Evolutionary conservation across 2,113 vertebrate species (phyloP).

Genomic region (Indicator indicator): DNA sequence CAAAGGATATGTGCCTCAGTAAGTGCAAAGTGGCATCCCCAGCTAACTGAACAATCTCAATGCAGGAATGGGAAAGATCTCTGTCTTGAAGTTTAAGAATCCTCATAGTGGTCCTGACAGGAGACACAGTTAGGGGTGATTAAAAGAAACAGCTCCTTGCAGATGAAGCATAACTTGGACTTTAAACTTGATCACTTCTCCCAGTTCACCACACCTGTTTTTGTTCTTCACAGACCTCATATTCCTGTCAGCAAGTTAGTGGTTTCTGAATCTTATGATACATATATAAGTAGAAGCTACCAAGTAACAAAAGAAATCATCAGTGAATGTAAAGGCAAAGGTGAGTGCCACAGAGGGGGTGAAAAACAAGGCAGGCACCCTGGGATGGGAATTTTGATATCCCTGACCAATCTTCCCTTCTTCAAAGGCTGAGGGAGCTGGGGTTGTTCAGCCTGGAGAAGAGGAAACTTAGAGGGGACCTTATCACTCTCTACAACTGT

Average conservation of each 20-base stretch:
- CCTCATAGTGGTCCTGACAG: neutral
- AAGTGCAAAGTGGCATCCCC: neutral
- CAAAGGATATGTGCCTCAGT: neutral
- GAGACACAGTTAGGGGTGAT: neutral
- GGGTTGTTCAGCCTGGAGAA: too few relatives aligned
- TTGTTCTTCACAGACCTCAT: constrained; percentile 87
- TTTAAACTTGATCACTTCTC: neutral
- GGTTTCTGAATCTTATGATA: constrained; percentile 93
- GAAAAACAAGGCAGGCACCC: neutral
- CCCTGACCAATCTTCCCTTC: neutral
- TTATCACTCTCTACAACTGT: too few relatives aligned
- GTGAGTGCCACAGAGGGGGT: constrained; percentile 65
- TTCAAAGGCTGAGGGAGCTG: neutral
- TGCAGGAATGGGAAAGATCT: neutral
- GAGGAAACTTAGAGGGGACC: too few relatives aligned
- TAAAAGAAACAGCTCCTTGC: neutral
- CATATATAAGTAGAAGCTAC: constrained; percentile 95
- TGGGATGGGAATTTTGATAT: too few relatives aligned
- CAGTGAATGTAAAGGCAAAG: constrained; percentile 91
- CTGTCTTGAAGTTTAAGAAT: neutral
- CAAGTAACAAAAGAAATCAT: constrained; percentile 97
- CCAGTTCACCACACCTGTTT: neutral
- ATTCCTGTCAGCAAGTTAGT: constrained; percentile 90
- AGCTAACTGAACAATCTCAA: neutral
- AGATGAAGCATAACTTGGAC: neutral